Conservation (phyloP, 2,888 invertebrate genomes). For the Mantis religiosa region DNA sequence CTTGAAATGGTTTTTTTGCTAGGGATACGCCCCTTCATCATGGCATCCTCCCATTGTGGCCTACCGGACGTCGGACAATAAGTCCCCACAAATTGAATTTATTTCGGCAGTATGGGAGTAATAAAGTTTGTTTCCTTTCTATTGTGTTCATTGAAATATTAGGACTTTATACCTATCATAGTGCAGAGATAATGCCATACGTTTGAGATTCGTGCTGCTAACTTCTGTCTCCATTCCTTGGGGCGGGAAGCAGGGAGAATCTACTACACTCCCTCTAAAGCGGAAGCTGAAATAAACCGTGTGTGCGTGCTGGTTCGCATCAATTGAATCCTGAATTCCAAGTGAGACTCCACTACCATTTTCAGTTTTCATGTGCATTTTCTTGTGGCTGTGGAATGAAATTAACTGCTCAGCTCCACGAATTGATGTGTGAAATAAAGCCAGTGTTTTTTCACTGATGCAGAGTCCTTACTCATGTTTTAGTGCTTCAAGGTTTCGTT, state of each 20-base stretch:
- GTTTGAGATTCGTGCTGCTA: not conserved
- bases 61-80: slow-evolving; percentile 24
- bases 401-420: no score
- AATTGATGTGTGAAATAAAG: no score
- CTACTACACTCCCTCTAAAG: not conserved
- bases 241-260: not conserved
- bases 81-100: slow-evolving; percentile 23
- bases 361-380: no score
- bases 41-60: not conserved
- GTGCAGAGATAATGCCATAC: not conserved
- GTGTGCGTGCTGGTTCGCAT: not conserved
- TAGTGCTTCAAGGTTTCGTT: no score
- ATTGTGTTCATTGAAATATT: not conserved
- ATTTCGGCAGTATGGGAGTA: slow-evolving; percentile 20
- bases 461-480: no score
- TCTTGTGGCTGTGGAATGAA: no score
- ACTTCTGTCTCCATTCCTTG: not conserved
- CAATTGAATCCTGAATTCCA: no score
- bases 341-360: no score
- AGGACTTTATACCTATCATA: not conserved
- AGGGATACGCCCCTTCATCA: not conserved
- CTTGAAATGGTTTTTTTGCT: not conserved
- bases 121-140: slow-evolving; percentile 11
- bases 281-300: not conserved
- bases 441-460: no score